phyloP scores from a whole-genome alignment of 2,113 vertebrate genomes.

The Mustela nigripes region DNA sequence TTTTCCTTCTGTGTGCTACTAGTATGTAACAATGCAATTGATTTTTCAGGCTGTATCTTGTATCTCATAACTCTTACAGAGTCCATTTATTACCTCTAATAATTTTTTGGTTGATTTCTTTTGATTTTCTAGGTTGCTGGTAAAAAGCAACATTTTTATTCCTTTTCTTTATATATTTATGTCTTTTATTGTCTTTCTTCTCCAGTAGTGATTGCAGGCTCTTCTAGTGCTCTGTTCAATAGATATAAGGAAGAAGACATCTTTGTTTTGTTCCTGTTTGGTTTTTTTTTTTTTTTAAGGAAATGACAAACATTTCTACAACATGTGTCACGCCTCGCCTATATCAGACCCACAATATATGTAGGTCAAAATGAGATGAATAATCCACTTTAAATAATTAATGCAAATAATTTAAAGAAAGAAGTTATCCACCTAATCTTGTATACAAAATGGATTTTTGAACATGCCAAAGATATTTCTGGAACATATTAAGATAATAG shows the following conservation, averaged over 20 bases:
- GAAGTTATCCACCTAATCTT: neutral
- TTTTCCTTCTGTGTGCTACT: constrained; percentile 49
- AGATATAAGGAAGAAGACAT: neutral
- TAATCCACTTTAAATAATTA: constrained; percentile 45
- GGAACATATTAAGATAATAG: neutral
- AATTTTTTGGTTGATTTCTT: constrained; percentile 78
- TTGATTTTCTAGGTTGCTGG: constrained; percentile 74
- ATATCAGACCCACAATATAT: neutral
- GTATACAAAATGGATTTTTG: constrained; percentile 11
- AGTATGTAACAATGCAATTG: constrained; percentile 46
- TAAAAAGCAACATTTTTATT: constrained; percentile 68
- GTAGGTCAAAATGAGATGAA: constrained; percentile 12
- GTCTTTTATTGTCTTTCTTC: constrained; percentile 34
- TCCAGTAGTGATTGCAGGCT: neutral
- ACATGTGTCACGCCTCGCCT: neutral
- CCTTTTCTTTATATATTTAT: constrained; percentile 49
- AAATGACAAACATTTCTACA: constrained; percentile 23
- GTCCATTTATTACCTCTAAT: constrained; percentile 71
- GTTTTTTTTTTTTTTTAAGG: neutral
- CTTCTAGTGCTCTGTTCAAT: neutral
- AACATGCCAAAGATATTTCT: neutral
- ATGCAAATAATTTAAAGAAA: constrained; percentile 51
- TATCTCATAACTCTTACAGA: constrained; percentile 15
- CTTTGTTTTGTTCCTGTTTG: neutral
- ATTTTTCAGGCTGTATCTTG: constrained; percentile 59